These are phyloP conservation scores for Phaethon lepturus DNA, from an alignment of 2,113 vertebrate genomes.

Conservation along the genomic window DNA sequence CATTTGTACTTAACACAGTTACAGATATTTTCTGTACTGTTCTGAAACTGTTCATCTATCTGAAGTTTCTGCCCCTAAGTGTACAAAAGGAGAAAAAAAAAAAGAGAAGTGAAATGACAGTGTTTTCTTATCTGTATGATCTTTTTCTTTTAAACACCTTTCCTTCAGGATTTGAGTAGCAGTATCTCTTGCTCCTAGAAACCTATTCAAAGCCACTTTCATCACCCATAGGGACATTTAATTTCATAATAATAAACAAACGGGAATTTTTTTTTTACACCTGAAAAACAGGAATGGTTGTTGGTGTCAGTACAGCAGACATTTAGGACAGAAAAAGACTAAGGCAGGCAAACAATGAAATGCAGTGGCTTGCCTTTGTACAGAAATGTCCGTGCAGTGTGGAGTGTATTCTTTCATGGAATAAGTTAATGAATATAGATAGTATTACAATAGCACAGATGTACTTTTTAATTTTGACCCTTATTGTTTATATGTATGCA, in stretches of 20 bases:
- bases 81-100: not conserved
- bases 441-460: not conserved
- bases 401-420: not conserved
- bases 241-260: not conserved
- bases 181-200: not conserved
- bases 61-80: slow-evolving; percentile 88
- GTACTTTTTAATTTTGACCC: not conserved
- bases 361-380: not conserved
- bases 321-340: not conserved
- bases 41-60: slow-evolving; percentile 84
- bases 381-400: not conserved
- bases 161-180: not conserved
- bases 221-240: not conserved
- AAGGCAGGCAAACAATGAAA: not conserved
- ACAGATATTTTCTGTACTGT: slow-evolving; percentile 85
- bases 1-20: slow-evolving; percentile 90
- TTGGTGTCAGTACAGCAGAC: not conserved
- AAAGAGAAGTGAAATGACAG: not conserved
- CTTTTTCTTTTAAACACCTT: not conserved
- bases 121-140: not conserved
- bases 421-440: not conserved
- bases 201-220: not conserved
- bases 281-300: not conserved
- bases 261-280: not conserved
- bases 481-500: not conserved